These are phyloP conservation scores for Ornithorhynchus anatinus DNA, from an alignment of 2,113 vertebrate species.

Conservation along the genomic window DNA sequence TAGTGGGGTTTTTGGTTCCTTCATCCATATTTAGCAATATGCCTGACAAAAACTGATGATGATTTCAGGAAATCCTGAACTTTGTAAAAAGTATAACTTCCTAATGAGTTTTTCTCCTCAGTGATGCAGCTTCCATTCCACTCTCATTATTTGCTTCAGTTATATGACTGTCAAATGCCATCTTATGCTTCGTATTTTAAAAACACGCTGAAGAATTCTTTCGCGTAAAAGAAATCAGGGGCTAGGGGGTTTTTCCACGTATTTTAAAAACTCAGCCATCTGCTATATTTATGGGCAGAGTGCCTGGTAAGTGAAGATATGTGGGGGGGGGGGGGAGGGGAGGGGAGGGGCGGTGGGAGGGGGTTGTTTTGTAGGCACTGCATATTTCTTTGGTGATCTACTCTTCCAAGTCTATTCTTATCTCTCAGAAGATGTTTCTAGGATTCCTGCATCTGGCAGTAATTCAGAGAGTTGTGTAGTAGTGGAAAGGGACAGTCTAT, in stretches of 20 bases:
- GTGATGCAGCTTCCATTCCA: too few relatives aligned
- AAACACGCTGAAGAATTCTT: background rate
- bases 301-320: conserved; percentile 56
- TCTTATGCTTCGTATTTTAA: background rate
- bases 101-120: background rate
- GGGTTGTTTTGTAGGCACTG: conserved; percentile 59
- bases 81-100: background rate
- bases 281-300: conserved; percentile 56
- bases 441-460: conserved; percentile 66
- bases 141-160: background rate
- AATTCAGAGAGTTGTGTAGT: conserved; percentile 57
- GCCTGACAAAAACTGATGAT: too few relatives aligned
- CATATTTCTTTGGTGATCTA: conserved; percentile 69
- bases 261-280: conserved; percentile 58
- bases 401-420: conserved; percentile 62
- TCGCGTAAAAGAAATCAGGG: conserved; percentile 34
- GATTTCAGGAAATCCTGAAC: too few relatives aligned
- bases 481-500: conserved; percentile 32
- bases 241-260: conserved; percentile 16
- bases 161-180: background rate
- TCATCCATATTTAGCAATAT: background rate
- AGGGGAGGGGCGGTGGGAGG: conserved; percentile 24
- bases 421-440: conserved; percentile 66
- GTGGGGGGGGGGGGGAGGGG: conserved; percentile 16
- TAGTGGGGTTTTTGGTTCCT: background rate